Evolutionary conservation across 2,113 vertebrate species (phyloP).

Genomic region (Urocynchramus pylzowi): DNA sequence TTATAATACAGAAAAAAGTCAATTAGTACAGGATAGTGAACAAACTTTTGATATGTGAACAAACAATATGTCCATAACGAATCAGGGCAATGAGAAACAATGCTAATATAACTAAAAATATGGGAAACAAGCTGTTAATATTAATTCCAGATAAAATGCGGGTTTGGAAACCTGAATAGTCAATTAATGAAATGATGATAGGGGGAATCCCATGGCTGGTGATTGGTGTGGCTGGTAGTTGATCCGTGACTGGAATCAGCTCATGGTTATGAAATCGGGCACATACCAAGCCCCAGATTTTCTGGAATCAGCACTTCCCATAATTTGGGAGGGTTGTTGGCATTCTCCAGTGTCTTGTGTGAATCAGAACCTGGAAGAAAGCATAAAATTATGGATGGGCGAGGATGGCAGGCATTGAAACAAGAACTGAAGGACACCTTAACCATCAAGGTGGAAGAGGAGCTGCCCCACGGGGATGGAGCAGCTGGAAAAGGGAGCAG

Average conservation of each 20-base stretch:
- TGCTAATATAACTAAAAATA: not conserved
- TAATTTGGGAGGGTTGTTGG: not conserved
- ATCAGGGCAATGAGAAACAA: not conserved
- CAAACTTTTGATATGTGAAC: not conserved
- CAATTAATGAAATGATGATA: not conserved
- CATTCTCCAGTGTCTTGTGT: rapidly evolving
- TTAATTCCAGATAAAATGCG: not conserved
- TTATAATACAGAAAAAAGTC: not conserved
- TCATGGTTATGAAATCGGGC: not conserved
- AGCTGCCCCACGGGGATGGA: not conserved
- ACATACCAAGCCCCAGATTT: not conserved
- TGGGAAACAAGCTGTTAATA: not conserved
- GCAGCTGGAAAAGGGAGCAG: not conserved
- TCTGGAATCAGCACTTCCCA: not conserved
- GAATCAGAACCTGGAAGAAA: not conserved
- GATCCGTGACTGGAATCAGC: not conserved
- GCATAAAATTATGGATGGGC: rapidly evolving
- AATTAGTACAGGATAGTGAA: not conserved
- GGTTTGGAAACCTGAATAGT: not conserved
- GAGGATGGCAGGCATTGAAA: not conserved
- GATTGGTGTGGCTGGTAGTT: not conserved
- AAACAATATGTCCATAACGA: not conserved
- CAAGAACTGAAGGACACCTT: not conserved
- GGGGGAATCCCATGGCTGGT: rapidly evolving
- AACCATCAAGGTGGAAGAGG: not conserved